Base-by-base conservation (phyloP, 2,113 vertebrate genomes). In the Ornithorhynchus anatinus region DNA sequence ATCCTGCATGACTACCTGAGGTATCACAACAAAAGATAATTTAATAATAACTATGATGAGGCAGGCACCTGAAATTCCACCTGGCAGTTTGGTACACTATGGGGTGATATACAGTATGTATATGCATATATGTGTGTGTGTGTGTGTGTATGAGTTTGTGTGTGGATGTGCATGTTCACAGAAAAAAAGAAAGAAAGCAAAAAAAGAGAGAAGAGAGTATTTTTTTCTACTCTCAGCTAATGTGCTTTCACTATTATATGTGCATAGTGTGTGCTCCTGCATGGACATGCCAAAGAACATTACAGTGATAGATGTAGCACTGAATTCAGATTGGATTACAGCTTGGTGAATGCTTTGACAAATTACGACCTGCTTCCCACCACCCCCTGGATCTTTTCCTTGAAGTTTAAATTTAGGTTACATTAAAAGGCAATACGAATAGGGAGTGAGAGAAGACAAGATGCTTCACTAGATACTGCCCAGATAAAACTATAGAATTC, bases 11-110 rank as follows among this genome's bases (percentile, higher is more conserved):
- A 74, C 80, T 91, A 84, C 69, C 89, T 81, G 75, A 89, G 84
- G 90, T 72, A 84, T 69, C 61, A 83, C 91, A 78, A 82, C 82
- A 83, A 87, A 89, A 84, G 76, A 81, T 45, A 88, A 72, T 50
- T 67, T 81, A 91, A 91, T 92, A 92, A 89, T 79, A 90, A 29
- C 44, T 77, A 14, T 70, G 64, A 70, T 81, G 78, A 77, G 72
- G 67, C 53, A 64, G 72, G 50, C 78, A 85, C 75, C 83, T 88
- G 86, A 80, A 81, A 51, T 64, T 85, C 75, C 78, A 81, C 70
- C 67, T 85, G 78, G 72, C 31, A 47, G 31, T 38, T 14, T n/a
- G n/a, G n/a, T 48, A n/a, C 3, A 48, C 5, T 39, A 11, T 44
- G 33, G 7, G 29, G 3, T 48, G n/a, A 36, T 16, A 25, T 36